Base-by-base conservation (phyloP, 35 echinoderm and acorn worm genomes). In the Hemicentrotus pulcherrimus region DNA sequence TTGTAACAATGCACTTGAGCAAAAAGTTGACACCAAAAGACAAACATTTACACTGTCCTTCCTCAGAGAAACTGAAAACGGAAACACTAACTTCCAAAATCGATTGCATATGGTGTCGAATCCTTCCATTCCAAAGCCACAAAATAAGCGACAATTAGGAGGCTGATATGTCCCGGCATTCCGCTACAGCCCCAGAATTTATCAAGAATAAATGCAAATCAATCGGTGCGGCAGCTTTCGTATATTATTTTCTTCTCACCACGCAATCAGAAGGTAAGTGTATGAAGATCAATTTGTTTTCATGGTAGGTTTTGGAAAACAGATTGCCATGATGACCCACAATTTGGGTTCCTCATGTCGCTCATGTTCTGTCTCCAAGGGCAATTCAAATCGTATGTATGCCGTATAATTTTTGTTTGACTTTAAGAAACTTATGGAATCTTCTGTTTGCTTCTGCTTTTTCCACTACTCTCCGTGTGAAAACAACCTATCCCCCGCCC, bases 1-100 rank as follows among this genome's bases (percentile, higher is more conserved):
- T 22, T 78, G 65, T 78, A 78, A 78, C 65, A 78, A n/a, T 78
- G 65, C 65, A 78, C 65, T n/a, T n/a, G 65, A 78, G 65, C 65
- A n/a, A n/a, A 28, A 78, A 15, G 65, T 78, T 78, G 65, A 78
- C 65, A 78, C 65, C 65, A 78, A 78, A 78, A 78, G 65, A 78
- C 65, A 78, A 78, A 78, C 65, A 28, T 78, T 78, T 78, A 78
- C 24, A 78, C 65, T 28, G 65, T 78, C 65, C 65, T 78, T 78
- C 65, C 7, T 2, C 65, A n/a, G 24, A 78, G 65, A 78, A 78
- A 78, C 65, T 78, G 65, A 78, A 78, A 78, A 78, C 65, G 3
- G 65, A 78, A 78, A 78, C 28, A 78, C 65, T 78, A 78, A 78
- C 65, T 78, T 78, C 4, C 65, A 78, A 15, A 78, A 78, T 78